Conservation (phyloP, 1,140 invertebrate genomes). For the Macrobrachium rosenbergii region DNA sequence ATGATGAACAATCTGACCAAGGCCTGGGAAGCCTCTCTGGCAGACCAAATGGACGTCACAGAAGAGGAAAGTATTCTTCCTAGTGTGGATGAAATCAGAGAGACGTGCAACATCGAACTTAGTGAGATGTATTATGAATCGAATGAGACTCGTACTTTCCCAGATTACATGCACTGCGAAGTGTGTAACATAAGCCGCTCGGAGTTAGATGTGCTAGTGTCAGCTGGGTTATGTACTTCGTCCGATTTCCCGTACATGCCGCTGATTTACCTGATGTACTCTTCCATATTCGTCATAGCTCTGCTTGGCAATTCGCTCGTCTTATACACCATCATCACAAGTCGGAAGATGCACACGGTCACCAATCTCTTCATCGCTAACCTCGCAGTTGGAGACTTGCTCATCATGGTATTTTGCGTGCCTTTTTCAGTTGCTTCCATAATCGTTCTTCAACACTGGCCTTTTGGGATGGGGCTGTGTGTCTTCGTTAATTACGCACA, state of each 20-base stretch:
- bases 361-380: slow-evolving; percentile 91
- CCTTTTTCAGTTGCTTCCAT: slow-evolving; percentile 86
- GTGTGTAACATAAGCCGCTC: slow-evolving; percentile 24
- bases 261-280: slow-evolving; percentile 75
- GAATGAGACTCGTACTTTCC: background rate
- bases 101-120: no score
- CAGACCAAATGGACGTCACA: no score
- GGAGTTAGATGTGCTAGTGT: slow-evolving; percentile 16
- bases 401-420: slow-evolving; percentile 87
- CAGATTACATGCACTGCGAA: slow-evolving; percentile 12
- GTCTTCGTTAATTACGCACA: slow-evolving; percentile 83
- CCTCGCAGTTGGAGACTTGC: slow-evolving; percentile 85
- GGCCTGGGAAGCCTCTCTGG: no score
- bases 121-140: background rate
- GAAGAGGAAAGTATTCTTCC: background rate
- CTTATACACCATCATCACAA: slow-evolving; percentile 83
- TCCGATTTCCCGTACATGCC: slow-evolving; percentile 46
- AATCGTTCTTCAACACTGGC: slow-evolving; percentile 85
- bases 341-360: slow-evolving; percentile 83
- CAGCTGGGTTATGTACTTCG: slow-evolving; percentile 18
- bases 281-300: slow-evolving; percentile 80
- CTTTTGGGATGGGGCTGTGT: slow-evolving; percentile 84
- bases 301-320: slow-evolving; percentile 85
- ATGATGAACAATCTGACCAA: no score
- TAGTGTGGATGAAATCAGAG: background rate